phyloP scores from a whole-genome alignment of 2,797 vertebrate species.

The Lutjanus campechanus region DNA sequence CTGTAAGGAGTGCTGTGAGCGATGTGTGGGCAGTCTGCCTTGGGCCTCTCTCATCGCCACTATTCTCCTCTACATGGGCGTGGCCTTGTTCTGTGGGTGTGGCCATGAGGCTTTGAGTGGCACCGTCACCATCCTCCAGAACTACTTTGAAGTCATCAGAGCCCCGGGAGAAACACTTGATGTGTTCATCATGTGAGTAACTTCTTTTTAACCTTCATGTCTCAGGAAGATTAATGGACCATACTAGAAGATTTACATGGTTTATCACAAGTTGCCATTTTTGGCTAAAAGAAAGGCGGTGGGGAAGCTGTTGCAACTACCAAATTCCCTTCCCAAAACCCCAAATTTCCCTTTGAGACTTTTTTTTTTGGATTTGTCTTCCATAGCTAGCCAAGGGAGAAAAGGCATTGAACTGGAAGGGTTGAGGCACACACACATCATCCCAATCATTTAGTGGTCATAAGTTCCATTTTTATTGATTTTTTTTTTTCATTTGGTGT shows the following conservation, averaged over 20 bases:
- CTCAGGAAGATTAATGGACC: neutral
- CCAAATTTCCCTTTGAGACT: no score
- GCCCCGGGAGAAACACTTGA: constrained; percentile 91
- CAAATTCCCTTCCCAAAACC: no score
- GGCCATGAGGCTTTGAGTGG: constrained; percentile 97
- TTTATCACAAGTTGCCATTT: neutral
- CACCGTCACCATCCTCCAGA: constrained; percentile 96
- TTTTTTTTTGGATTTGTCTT: no score
- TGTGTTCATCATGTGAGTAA: constrained; percentile 95
- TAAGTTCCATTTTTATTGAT: no score
- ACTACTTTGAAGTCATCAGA: constrained; percentile 95
- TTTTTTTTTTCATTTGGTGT: no score
- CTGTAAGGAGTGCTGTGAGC: constrained; percentile 98
- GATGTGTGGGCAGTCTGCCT: constrained; percentile 97
- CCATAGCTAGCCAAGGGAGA: no score
- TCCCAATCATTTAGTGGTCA: no score
- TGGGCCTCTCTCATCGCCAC: constrained; percentile 98
- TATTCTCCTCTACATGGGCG: constrained; percentile 95
- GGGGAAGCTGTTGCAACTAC: no score
- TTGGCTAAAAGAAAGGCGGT: no score
- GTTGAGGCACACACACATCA: no score
- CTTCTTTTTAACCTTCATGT: neutral
- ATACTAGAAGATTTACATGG: neutral
- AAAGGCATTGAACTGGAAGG: no score
- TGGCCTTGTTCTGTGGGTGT: constrained; percentile 97